phyloP scores from a whole-genome alignment of 2,888 invertebrate genomes.

The Steinernema hermaphroditum region DNA sequence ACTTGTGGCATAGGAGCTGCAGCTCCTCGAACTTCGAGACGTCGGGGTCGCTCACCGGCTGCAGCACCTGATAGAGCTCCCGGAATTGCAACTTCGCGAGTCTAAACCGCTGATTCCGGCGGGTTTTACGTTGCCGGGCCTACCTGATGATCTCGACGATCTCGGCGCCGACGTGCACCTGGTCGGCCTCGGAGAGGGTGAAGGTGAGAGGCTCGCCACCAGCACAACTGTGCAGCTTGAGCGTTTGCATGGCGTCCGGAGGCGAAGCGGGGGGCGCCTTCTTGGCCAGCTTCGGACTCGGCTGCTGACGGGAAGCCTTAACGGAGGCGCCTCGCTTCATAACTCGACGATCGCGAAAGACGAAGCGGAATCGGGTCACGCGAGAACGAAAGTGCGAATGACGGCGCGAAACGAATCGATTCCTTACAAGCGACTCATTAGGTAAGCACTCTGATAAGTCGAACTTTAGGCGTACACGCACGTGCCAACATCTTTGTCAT shows the following conservation, averaged over 20 bases:
- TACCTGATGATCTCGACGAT: conserved; percentile 42
- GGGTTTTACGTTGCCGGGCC: not conserved
- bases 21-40: conserved; percentile 78
- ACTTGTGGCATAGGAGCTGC: conserved; percentile 87
- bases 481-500: no score
- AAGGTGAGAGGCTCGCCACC: conserved; percentile 40
- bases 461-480: no score
- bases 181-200: conserved; percentile 33
- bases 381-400: not conserved
- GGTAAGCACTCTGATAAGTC: no score
- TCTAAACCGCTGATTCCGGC: not conserved
- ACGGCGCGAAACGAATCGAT: not conserved
- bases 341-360: not conserved
- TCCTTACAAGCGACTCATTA: no score
- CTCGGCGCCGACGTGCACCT: conserved; percentile 30
- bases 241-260: conserved; percentile 37
- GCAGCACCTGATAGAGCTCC: not conserved
- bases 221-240: conserved; percentile 40
- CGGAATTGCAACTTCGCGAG: not conserved
- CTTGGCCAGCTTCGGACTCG: conserved; percentile 20
- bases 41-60: conserved; percentile 19
- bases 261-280: conserved; percentile 4
- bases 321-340: not conserved
- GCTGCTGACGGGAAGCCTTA: conserved; percentile 13
- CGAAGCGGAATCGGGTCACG: not conserved